These are phyloP conservation scores for Neolamprologus cancellatus DNA, from an alignment of 2,113 vertebrate genomes.

Conservation along the genomic window DNA sequence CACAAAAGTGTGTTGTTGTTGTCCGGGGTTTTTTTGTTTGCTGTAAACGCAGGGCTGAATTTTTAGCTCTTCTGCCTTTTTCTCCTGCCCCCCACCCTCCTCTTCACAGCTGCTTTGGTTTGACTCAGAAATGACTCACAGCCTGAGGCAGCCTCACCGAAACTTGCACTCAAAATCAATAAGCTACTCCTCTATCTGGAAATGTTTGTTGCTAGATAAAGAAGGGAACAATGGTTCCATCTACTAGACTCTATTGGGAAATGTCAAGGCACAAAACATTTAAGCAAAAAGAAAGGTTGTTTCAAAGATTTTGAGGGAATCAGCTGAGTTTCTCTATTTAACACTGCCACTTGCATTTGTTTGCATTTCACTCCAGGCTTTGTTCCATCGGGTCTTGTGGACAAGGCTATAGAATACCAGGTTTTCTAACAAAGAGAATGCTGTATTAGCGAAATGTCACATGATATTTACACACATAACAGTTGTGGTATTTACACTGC, in stretches of 20 bases:
- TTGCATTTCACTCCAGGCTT: neutral
- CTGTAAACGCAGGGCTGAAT: neutral
- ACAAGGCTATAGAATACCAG: neutral
- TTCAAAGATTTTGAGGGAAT: neutral
- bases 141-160: constrained; percentile 5
- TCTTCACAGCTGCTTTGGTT: neutral
- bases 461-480: neutral
- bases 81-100: neutral
- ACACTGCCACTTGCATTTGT: neutral
- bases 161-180: constrained; percentile 30
- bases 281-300: neutral
- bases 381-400: neutral
- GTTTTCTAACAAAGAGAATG: neutral
- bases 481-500: neutral
- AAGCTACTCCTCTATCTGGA: constrained; percentile 5
- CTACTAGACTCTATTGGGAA: neutral
- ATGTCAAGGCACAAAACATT: neutral
- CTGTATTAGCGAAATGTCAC: neutral
- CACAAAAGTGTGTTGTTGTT: neutral
- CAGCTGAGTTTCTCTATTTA: neutral
- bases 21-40: neutral
- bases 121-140: constrained; percentile 32
- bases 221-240: neutral
- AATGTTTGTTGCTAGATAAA: neutral
- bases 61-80: neutral